Base-by-base conservation (phyloP, 1,140 invertebrate species). In the Nymphalis io region DNA sequence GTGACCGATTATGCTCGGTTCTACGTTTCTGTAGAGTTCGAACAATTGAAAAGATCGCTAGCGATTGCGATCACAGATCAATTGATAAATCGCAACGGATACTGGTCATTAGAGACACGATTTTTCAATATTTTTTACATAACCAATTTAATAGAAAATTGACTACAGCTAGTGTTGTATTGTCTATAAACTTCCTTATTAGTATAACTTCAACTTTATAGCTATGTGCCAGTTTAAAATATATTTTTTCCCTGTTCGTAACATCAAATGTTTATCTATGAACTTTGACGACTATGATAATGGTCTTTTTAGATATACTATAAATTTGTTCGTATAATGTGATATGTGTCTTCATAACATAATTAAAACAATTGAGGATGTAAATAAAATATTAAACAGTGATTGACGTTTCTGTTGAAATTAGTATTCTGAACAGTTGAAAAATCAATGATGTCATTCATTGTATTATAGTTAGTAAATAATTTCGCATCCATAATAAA, bases 361-460 rank as follows among this genome's bases (percentile, higher is more conserved):
- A 46, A 46, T 46, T n/a, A 46, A n/a, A 15, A 16, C 15, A 15
- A 46, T n/a, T 46, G n/a, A 46, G 6, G n/a, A 16, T 46, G 27
- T 44, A 44, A 13, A 53, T 53, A 53, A 13, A 21, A 21, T 53
- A 21, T 21, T 21, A 21, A 53, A 21, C 48, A 53, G 20, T 6
- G 48, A 53, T 21, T 53, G 18, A 53, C 48, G 48, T 53, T 53
- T 20, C 18, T 13, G 21, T 21, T 53, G 6, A 23, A 53, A 53
- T 53, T 53, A 53, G 48, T 53, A 53, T 53, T 53, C 48, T 21
- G 18, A 23, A 21, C 48, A 53, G 48, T 53, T 53, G 16, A n/a
- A 53, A 21, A 21, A 53, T 11, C 48, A 53, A 53, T 53, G 48
- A 53, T 53, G 48, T 53, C 48, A 53, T 46, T 16, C 44, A 46